Base-by-base conservation (phyloP, 2,113 vertebrate genomes). In the Fregata magnificens region DNA sequence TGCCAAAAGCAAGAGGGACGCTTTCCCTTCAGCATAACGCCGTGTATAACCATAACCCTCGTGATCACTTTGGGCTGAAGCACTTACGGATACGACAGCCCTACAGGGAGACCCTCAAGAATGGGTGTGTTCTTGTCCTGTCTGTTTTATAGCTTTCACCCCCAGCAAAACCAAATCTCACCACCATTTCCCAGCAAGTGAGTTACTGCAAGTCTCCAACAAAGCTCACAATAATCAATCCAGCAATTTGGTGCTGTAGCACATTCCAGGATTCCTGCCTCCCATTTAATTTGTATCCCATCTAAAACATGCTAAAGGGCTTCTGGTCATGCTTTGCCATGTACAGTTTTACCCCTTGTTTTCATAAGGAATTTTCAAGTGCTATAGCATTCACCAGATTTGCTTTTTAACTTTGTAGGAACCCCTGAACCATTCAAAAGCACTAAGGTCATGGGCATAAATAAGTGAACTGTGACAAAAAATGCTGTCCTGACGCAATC, bases 1-100 rank as follows among this genome's bases (percentile, higher is more conserved):
- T 83, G 16, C 44, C 50, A 42, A 44, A 84, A 78, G 29, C 24
- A 8, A 38, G 22, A 67, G 18, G n/a, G 9, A 56, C 28, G 3
- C 8, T 29, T 26, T 28, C 9, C 13, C 16, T 81, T 13, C 66
- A 52, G 12, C 70, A 69, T 45, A 74, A 5, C 9, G n/a, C 25
- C 0, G 0, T 12, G 40, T 11, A 9, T 11, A 69, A 36, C n/a
- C 9, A 7, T 4, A 47, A 52, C 8, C 9, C 20, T 10, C 1
- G 0, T 10, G 32, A 38, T 53, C 24, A 9, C 25, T 82, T 59
- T 6, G 50, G 61, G 36, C 55, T 88, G 65, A 29, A 59, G 32
- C 18, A 28, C 18, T 55, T 50, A 42, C 67, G 40, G n/a, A 74
- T 8, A 20, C 0, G 1, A 20, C 16, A 88, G 29, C 3, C 18